Evolutionary conservation across 2,113 vertebrate species (phyloP).

Genomic region (Microcebus tavaratra): DNA sequence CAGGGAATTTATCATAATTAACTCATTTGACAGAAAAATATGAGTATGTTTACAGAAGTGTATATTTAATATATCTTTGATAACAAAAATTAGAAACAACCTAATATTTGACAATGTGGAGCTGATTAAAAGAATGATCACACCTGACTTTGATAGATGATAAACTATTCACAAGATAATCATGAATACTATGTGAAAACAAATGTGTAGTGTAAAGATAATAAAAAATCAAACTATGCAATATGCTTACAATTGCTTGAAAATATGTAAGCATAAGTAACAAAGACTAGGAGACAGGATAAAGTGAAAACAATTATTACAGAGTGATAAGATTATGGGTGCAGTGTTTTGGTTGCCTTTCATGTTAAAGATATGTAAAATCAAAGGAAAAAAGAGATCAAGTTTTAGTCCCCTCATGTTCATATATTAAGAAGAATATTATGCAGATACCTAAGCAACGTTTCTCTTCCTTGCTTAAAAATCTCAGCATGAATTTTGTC

Average conservation of each 20-base stretch:
- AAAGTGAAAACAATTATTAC: neutral
- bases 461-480: conserved; percentile 49
- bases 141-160: neutral
- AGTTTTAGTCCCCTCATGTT: conserved; percentile 21
- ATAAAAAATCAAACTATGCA: neutral
- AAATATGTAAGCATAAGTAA: neutral
- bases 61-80: conserved; percentile 19
- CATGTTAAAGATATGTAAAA: conserved; percentile 28
- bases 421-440: conserved; percentile 48
- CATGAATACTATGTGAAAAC: neutral
- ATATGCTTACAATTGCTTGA: neutral
- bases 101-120: neutral
- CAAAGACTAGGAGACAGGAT: neutral
- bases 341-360: conserved; percentile 3
- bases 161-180: neutral
- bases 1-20: neutral
- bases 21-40: neutral
- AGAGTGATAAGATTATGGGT: neutral
- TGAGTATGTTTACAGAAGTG: neutral
- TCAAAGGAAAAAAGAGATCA: neutral
- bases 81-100: neutral
- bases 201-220: neutral
- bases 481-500: conserved; percentile 57
- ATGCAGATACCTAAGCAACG: conserved; percentile 20
- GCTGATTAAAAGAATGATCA: neutral